Base-by-base conservation (phyloP, 2,113 vertebrate genomes). In the Chrysochloris asiatica region DNA sequence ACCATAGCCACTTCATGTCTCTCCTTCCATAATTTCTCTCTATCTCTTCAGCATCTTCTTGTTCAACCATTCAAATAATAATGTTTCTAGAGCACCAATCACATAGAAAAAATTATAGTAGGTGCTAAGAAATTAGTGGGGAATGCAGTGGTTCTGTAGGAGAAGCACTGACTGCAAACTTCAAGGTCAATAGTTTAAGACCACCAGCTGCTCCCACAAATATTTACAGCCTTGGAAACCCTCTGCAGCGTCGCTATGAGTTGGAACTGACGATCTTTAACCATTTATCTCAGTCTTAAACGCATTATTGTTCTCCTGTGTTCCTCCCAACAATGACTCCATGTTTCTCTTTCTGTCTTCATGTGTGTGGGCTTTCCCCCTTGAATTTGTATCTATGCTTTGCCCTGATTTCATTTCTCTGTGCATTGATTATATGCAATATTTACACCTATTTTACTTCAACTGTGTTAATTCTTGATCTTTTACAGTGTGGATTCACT, bases 51-150 rank as follows among this genome's bases (percentile, higher is more conserved):
- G 14, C 52, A n/a, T 7, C 11, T 30, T n/a, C 4, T 26, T 36
- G 16, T 6, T 56, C 41, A 36, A 4, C 43, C 41, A 17, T 16
- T n/a, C 30, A 17, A 33, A 8, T 38, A 0, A 30, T 14, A 12
- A 56, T 56, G 24, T 56, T 7, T 24, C 56, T 6, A n/a, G n/a
- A n/a, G 33, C 14, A 4, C 2, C 11, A 16, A 12, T 50, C 22
- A 1, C 2, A 73, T 2, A 8, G 50, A 22, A 8, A 21, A 8
- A 4, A 21, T 14, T 2, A 12, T 0, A 38, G 41, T 41, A 14
- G 14, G 50, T 16, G 24, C 11, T 1, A 4, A 22, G 30, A 11
- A 16, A 50, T 0, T 9, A 38, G 22, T 10, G 45, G 56, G n/a
- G n/a, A n/a, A n/a, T n/a, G n/a, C n/a, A n/a, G n/a, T n/a, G n/a